Evolutionary conservation across 2,888 invertebrate genomes (phyloP), one percentile per base, ranked within the genome.

Genomic region (Drosophila neonasuta): DNA sequence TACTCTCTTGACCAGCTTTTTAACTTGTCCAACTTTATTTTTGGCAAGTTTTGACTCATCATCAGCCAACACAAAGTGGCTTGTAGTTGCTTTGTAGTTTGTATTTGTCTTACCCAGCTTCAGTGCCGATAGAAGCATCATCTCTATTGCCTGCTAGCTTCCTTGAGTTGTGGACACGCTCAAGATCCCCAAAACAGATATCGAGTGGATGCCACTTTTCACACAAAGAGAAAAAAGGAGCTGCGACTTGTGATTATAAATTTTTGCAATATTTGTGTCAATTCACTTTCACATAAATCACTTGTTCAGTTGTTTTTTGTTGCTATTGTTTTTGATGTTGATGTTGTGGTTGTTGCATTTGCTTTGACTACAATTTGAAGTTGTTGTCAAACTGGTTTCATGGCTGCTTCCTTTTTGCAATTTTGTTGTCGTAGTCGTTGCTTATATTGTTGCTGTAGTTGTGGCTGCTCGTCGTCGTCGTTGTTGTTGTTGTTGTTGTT

Each of bases 111-210:
- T 90, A 91, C 91, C 90, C 90, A 90, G 87, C 88, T 90, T 90
- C 71, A 91, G 80, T 69, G 90, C 90, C 77, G 90, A 91, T 86
- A 91, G 81, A 68, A 90, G 89, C 91, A 91, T 90, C 91, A 91
- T 91, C 80, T 88, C 86, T 50, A 61, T 67, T 57, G 62, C 62
- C 66, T 52, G 45, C 63, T 64, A 54, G 34, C 48, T 39, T 56
- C 56, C 49, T 29, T 51, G 41, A 60, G 55, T 48, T 41, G 39
- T 61, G 57, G 58, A 67, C 58, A 48, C 58, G 46, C 65, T 49
- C 66, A 59, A 61, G 44, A 64, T 58, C 46, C 29, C 24, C 24
- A 24, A 29, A 41, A 11, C 11, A 44, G 58, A 68, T 68, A 30
- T 64, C 45, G 64, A 54, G 64, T 55, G 58, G 46, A 44, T 70